These are phyloP conservation scores for Akabosia matsudoensis DNA, from an alignment of 1,140 invertebrate species.

Conservation along the genomic window DNA sequence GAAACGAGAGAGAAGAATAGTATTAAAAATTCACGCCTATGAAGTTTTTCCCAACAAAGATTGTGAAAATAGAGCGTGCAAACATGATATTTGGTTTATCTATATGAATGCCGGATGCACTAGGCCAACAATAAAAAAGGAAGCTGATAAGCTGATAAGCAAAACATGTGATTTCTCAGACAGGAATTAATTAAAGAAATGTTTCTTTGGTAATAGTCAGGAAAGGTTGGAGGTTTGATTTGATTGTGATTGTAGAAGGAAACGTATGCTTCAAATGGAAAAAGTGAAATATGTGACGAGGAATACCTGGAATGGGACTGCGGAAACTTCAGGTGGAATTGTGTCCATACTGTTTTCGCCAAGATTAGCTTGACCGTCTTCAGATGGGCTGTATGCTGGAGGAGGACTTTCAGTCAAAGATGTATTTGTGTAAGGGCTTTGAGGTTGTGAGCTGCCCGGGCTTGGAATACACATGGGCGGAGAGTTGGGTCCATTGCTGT, in stretches of 20 bases:
- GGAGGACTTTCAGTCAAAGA: constrained; percentile 78
- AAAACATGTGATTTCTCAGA: background rate
- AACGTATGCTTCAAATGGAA: background rate
- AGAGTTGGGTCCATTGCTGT: constrained; percentile 49
- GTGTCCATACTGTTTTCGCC: constrained; percentile 57
- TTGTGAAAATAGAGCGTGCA: no score
- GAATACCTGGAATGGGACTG: constrained; percentile 66
- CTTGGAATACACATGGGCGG: constrained; percentile 51
- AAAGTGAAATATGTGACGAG: background rate
- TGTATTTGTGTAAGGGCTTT: constrained; percentile 64
- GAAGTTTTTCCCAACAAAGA: no score
- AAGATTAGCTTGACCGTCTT: constrained; percentile 58
- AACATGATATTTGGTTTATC: background rate
- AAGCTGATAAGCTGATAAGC: background rate
- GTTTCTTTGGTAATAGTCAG: no score
- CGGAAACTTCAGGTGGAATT: constrained; percentile 63
- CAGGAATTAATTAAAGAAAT: no score
- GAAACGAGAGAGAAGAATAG: no score
- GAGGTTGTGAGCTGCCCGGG: constrained; percentile 61
- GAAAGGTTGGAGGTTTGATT: no score
- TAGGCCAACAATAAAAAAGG: no score
- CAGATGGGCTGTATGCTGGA: constrained; percentile 84
- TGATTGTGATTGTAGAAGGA: no score
- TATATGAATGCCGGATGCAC: background rate
- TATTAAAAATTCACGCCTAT: no score